These are phyloP conservation scores for Xiphorhynchus erythropygius DNA, from an alignment of 2,797 vertebrate species.

Conservation along the genomic window DNA sequence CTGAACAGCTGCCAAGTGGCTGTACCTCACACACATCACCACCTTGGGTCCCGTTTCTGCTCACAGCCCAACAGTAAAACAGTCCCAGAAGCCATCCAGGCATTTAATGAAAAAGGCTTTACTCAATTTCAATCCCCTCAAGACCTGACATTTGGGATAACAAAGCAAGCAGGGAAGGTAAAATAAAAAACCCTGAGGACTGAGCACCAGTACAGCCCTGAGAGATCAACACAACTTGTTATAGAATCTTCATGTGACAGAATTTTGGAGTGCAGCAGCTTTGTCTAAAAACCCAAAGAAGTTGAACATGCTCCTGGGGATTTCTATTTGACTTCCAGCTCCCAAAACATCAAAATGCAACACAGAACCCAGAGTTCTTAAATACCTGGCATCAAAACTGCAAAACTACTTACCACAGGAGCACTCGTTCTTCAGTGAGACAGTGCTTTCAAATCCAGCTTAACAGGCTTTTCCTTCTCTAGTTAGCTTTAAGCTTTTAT, in stretches of 20 bases:
- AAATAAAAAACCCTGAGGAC: background rate
- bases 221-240: background rate
- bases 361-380: background rate
- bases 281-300: background rate
- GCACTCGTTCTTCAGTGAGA: background rate
- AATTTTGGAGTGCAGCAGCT: background rate
- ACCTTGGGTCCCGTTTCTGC: background rate
- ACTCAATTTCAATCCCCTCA: background rate
- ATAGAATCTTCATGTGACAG: background rate
- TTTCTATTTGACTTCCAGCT: background rate
- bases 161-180: background rate
- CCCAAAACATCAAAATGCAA: background rate
- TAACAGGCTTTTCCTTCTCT: constrained; percentile 43
- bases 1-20: background rate
- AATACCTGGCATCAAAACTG: background rate
- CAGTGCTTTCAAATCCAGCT: constrained; percentile 31
- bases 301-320: background rate
- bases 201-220: background rate
- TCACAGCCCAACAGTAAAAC: background rate
- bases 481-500: constrained; percentile 39
- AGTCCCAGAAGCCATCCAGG: background rate
- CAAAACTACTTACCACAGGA: background rate
- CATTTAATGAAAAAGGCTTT: background rate
- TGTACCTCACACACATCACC: background rate
- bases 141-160: background rate